A percentile compares a stretch with the other conserved stretches of the same genome.
These are phyloP conservation scores for Atherinomorus stipes DNA, from an alignment of 2,113 vertebrate species.

Conservation along the genomic window DNA sequence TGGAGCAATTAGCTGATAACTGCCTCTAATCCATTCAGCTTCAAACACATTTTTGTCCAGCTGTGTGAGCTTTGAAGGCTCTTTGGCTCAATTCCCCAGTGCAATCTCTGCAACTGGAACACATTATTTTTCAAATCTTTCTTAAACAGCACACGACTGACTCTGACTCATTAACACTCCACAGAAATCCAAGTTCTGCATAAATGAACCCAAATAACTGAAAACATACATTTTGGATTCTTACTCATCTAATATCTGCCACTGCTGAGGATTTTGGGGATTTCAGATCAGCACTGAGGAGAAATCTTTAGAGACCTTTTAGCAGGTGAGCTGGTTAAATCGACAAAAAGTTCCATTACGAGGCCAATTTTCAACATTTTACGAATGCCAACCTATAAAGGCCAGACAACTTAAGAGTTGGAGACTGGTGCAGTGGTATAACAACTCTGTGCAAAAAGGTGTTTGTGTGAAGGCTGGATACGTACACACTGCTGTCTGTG, in stretches of 20 bases:
- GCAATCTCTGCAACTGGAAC: constrained; percentile 82
- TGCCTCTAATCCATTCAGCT: constrained; percentile 84
- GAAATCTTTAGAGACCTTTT: no score
- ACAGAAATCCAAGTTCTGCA: constrained; percentile 41
- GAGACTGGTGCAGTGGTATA: no score
- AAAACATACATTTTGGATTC: constrained; percentile 6
- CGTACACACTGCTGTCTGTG: constrained; percentile 94
- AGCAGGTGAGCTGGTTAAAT: no score
- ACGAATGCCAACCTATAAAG: no score
- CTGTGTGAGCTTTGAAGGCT: constrained; percentile 85
- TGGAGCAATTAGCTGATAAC: constrained; percentile 82
- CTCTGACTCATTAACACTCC: constrained; percentile 21
- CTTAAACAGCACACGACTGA: constrained; percentile 36
- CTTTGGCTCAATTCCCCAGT: constrained; percentile 80
- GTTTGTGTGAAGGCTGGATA: constrained; percentile 51
- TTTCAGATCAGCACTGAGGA: no score
- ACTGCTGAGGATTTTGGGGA: no score
- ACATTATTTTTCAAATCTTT: constrained; percentile 53
- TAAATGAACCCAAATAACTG: constrained; percentile 18
- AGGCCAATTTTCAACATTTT: no score
- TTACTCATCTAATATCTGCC: neutral
- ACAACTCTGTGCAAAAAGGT: neutral
- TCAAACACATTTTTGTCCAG: constrained; percentile 84
- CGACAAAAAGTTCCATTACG: neutral
- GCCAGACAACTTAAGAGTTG: neutral